Evolutionary conservation across 2,888 invertebrate species (phyloP), one percentile per base, ranked within the genome.

Genomic region (Odontothrips loti): DNA sequence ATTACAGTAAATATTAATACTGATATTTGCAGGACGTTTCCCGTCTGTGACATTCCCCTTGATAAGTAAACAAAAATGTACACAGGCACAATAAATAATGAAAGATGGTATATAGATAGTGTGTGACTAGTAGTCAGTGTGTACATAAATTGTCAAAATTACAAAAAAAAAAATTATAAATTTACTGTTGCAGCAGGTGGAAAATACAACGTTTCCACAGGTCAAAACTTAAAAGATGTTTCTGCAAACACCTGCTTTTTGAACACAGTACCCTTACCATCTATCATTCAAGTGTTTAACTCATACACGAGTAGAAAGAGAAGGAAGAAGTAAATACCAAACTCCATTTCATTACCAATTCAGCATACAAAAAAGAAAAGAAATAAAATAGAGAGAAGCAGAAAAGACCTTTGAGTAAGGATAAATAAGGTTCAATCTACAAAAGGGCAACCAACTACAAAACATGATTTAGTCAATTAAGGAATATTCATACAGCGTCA

Each of bases 111-210:
- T 9, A 75, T 75, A 11, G 68, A 75, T 75, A 75, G 27, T 27
- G 68, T 75, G 68, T 12, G 68, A 75, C 68, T 75, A 75, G 68
- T 75, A 27, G 68, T 27, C 68, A 27, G 68, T 27, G 68, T 75
- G 12, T 75, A 75, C 68, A 27, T 75, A 58, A 58, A 58, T 58
- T 58, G 58, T 58, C 34, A 43, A 43, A 43, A 6, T 58, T 58
- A 58, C 17, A 58, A 51, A 20, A 51, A 17, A 2, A 51, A 2
- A 51, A 6, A 51, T 10, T 17, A 17, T 15, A 17, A 58, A 58
- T 10, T 10, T 15, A 12, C 20, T 51, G 15, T 12, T 17, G n/a
- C n/a, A n/a, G n/a, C n/a, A n/a, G n/a, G n/a, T n/a, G 51, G 51
- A 51, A 51, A 51, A 51, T 2, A 58, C 6, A 17, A 17, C 0